Evolutionary conservation across 92 coral and sea anemone species (phyloP), one percentile per base, ranked within the genome.

Genomic region (Phymanthus crucifer): DNA sequence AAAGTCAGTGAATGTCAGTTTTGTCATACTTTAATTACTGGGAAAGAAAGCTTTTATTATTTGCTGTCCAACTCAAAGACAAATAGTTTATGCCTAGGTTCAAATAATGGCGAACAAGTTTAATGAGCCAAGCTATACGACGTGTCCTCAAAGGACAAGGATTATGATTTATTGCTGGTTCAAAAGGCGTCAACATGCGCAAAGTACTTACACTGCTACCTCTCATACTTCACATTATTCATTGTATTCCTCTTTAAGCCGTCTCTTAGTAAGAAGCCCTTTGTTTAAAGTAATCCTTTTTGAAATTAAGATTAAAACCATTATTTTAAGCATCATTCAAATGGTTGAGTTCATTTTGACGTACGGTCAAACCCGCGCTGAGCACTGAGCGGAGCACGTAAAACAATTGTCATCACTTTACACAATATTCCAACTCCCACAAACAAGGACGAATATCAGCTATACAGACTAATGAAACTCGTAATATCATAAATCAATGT

Each of bases 251-350:
- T 54, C 29, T 61, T 61, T 61, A 24, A 61, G 68, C 68, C 14
- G 68, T 61, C 68, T 8, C 68, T 18, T 33, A 61, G 9, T 61
- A 34, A 61, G 29, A 34, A 16, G 29, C 68, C 29, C 68, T 61
- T 61, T 61, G 68, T 61, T 61, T 61, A 21, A 61, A 27, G 68
- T 61, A 61, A 61, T 61, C 35, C 68, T 61, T 61, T 61, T 54
- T 54, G 27, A 61, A 61, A 21, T 61, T 61, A 6, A 61, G 27
- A 23, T 61, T 23, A 27, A 19, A 54, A 26, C 68, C 5, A 61
- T 29, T 9, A 61, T 61, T 61, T 61, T n/a, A 24, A 61, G 29
- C 68, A 61, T 27, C 13, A n/a, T n/a, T 61, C 68, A 61, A 29
- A 61, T 61, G 18, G 33, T 2, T 26, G 27, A 24, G 64, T 54